Base-by-base conservation (phyloP, 2,113 vertebrate species). In the Clarias batrachus region DNA sequence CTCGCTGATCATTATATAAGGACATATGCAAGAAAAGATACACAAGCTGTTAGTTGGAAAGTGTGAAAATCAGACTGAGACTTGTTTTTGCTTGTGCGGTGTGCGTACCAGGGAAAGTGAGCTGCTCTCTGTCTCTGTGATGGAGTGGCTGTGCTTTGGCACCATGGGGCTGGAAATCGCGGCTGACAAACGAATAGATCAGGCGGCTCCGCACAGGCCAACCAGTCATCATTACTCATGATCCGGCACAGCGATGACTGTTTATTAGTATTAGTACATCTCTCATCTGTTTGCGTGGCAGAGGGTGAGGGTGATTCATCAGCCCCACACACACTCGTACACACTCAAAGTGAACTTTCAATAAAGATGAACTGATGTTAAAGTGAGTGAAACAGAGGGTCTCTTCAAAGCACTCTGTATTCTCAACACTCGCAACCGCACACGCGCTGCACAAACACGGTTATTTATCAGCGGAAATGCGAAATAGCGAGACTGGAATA, bases 201-300 rank as follows among this genome's bases (percentile, higher is more conserved):
- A 86, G 76, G 52, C 30, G 62, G 48, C 86, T 83, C 81, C 71
- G 79, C 86, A 86, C 71, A 88, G 65, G 81, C 84, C 63, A 82
- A 85, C 90, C 87, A 88, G 90, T 91, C 92, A 93, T 93, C 91
- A 91, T 90, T 93, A 92, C 90, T 94, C 89, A 25, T 82, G 88
- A 88, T 8, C 77, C 89, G 41, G 62, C 90, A 89, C 90, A 91
- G 87, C 87, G 33, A 77, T 84, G 86, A 83, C 88, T 86, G 88
- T 85, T 86, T 90, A 90, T 90, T 90, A 89, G 86, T 90, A 89
- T 87, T 87, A 88, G 84, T 86, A 88, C 80, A 80, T 87, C 87
- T 90, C 88, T 89, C 89, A 87, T 89, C 73, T 90, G 87, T 81
- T 85, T 85, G 86, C 83, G 84, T 77, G 82, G 79, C 63, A 37